phyloP scores from a whole-genome alignment of 1,140 invertebrate species.

The Vanessa tameamea region DNA sequence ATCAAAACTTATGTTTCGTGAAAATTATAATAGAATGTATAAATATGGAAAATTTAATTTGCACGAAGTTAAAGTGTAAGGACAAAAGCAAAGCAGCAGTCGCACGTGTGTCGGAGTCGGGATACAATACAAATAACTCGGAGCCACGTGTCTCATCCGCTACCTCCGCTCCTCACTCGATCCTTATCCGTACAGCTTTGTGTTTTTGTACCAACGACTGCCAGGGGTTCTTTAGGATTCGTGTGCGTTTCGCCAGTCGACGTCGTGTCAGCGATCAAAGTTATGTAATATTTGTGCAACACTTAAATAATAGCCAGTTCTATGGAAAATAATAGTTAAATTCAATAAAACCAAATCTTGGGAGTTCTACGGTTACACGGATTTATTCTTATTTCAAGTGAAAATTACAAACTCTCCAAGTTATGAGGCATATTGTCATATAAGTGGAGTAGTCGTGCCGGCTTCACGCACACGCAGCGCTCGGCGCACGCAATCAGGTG shows the following conservation, averaged over 20 bases:
- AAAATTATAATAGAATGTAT: no score
- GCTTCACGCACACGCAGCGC: background rate
- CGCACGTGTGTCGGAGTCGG: slow-evolving; percentile 1
- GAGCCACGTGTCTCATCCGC: slow-evolving; percentile 29
- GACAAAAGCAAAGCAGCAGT: background rate
- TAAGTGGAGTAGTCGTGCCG: background rate
- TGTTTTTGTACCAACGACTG: slow-evolving; percentile 4
- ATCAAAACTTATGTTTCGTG: no score
- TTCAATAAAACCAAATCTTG: no score
- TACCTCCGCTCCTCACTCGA: slow-evolving; percentile 4
- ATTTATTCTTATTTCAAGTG: no score
- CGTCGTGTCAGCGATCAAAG: background rate
- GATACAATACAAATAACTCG: slow-evolving; percentile 4
- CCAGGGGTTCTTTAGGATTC: background rate
- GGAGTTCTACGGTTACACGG: no score
- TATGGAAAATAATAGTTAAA: no score
- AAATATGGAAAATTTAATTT: no score
- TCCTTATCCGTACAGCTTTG: slow-evolving; percentile 2
- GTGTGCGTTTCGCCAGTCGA: background rate
- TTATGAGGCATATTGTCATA: background rate
- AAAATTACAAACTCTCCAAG: background rate
- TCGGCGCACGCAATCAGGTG: slow-evolving; percentile 18
- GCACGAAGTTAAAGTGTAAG: background rate
- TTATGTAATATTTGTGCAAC: no score
- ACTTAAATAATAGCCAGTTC: no score